Conservation (phyloP, 2,797 vertebrate species). For the Sardinella longiceps region DNA sequence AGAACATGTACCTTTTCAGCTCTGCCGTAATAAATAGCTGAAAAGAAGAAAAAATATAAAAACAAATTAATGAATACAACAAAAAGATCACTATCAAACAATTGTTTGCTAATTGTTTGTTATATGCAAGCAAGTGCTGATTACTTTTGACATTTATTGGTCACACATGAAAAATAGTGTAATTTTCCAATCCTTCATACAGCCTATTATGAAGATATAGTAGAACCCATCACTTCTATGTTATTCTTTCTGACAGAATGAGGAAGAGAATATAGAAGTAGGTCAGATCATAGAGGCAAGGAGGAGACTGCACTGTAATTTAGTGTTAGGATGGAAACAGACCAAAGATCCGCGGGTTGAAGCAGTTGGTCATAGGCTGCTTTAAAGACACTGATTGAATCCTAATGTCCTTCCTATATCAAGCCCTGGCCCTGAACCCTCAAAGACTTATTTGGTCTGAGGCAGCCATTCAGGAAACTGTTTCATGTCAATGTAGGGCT, state of each 20-base stretch:
- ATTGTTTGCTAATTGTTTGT: neutral
- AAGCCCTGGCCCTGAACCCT: no score
- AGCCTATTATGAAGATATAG: constrained; percentile 10
- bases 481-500: no score
- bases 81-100: neutral
- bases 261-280: neutral
- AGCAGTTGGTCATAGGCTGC: neutral
- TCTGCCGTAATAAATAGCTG: neutral
- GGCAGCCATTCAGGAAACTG: no score
- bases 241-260: neutral
- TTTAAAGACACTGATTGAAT: neutral
- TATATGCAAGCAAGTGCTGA: neutral
- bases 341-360: no score
- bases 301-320: neutral
- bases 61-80: neutral
- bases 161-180: neutral
- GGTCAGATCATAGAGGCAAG: neutral
- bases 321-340: neutral
- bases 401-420: no score
- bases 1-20: neutral
- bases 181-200: neutral
- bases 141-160: neutral
- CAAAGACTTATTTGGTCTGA: no score
- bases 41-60: no score
- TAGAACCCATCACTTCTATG: neutral